Evolutionary conservation across 2,888 invertebrate genomes (phyloP), one percentile per base, ranked within the genome.

Genomic region (Neoaliturus tenellus): DNA sequence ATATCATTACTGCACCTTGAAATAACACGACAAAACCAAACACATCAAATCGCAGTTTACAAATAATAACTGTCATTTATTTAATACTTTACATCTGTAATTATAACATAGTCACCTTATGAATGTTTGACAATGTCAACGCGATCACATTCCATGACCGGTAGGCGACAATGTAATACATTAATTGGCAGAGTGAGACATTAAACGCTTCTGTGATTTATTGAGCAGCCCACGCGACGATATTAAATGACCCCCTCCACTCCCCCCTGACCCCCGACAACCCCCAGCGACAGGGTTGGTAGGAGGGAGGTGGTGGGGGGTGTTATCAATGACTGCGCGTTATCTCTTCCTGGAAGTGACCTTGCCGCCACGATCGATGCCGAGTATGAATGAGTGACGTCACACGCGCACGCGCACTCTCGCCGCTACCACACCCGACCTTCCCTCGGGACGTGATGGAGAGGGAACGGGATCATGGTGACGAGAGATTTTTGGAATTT

Each of bases 331-430:
- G 33, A 67, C 31, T 67, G 67, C 31, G 35, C 35, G 31, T 67
- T 67, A 67, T 67, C 67, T 33, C 67, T 67, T 67, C 67, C 67
- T 33, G 67, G 67, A 67, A 67, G 33, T 20, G 67, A 67, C 67
- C 67, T 67, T 67, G 33, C 4, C 17, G 67, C 51, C 14, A n/a
- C 67, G 67, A 67, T 67, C 67, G 67, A 67, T 67, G 35, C 5
- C 10, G 28, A 58, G n/a, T 33, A 67, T 67, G 67, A 67, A 67
- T 67, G 67, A 28, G 23, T 67, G 31, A 67, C 67, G 62, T 62
- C 62, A 62, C 62, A n/a, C 4, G 67, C 35, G 25, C 28, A 25
- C 4, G 62, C 62, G 62, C 62, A 10, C 14, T 20, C 6, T 12
- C 20, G 62, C 25, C 0, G 58, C 67, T 35, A 35, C 67, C 67